Percentiles rank a stretch among this genome's conserved stretches.
These are phyloP conservation scores for Branchellion lobata DNA, from an alignment of 2,888 invertebrate species.

Conservation along the genomic window DNA sequence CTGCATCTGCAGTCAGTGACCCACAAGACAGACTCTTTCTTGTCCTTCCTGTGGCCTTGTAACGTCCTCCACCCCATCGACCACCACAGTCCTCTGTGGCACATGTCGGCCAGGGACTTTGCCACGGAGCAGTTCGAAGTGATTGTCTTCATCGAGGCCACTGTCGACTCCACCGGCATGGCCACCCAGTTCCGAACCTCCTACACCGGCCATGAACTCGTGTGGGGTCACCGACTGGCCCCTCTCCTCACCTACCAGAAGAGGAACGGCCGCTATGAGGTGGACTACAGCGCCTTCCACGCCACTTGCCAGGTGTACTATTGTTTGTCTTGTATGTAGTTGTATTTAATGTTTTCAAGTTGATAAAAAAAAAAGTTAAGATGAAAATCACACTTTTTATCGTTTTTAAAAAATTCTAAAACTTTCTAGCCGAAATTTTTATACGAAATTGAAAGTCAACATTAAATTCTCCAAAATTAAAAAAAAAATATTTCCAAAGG, in stretches of 20 bases:
- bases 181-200: constrained; percentile 64
- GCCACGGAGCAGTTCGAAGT: constrained; percentile 89
- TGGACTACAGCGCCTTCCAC: constrained; percentile 62
- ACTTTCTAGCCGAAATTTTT: neutral
- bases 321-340: neutral
- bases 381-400: too few species aligned
- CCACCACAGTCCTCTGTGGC: constrained; percentile 83
- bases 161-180: constrained; percentile 50
- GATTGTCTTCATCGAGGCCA: constrained; percentile 79
- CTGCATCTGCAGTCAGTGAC: constrained; percentile 48
- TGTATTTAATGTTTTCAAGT: too few species aligned
- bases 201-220: constrained; percentile 63
- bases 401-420: neutral
- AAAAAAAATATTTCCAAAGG: neutral
- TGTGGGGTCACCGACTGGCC: constrained; percentile 62
- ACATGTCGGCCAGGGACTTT: constrained; percentile 86
- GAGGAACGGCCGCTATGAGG: constrained; percentile 61
- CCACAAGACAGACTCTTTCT: constrained; percentile 75
- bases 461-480: too few species aligned
- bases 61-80: constrained; percentile 94
- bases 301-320: constrained; percentile 58
- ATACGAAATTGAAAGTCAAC: too few species aligned
- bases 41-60: constrained; percentile 97
- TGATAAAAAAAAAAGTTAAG: too few species aligned
- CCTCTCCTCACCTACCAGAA: constrained; percentile 61